Conservation (phyloP, 2,113 vertebrate genomes). For the Eleginops maclovinus region DNA sequence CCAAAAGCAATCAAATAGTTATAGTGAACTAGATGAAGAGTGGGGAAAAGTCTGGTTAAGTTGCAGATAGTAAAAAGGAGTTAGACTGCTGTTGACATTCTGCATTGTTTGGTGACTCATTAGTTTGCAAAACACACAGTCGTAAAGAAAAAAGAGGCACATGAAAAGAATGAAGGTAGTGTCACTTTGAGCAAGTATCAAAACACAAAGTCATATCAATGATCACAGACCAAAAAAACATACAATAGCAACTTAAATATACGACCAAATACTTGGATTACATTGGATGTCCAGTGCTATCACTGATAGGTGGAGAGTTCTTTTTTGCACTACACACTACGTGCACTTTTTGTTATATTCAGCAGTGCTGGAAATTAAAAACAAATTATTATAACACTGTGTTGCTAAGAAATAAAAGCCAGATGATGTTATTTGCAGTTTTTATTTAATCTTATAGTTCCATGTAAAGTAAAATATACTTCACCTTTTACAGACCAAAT, state of each 20-base stretch:
- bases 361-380: conserved; percentile 1
- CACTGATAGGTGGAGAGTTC: background rate
- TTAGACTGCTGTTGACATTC: conserved; percentile 55
- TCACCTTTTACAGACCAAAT: background rate
- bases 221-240: conserved; percentile 29
- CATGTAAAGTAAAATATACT: conserved; percentile 3
- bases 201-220: conserved; percentile 28
- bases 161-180: conserved; percentile 24
- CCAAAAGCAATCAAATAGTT: conserved; percentile 67
- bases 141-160: conserved; percentile 23
- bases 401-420: conserved; percentile 25
- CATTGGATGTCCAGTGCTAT: background rate
- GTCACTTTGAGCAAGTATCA: conserved; percentile 40
- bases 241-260: conserved; percentile 8
- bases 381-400: background rate
- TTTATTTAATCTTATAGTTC: conserved; percentile 23
- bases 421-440: conserved; percentile 55
- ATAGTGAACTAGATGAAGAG: conserved; percentile 50
- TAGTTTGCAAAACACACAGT: conserved; percentile 56
- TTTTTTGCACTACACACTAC: background rate
- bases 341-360: too few species aligned
- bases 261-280: background rate
- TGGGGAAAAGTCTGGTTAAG: conserved; percentile 40
- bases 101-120: conserved; percentile 54
- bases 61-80: conserved; percentile 45